Base-by-base conservation (phyloP, 2,797 vertebrate species). In the Clamator glandarius region DNA sequence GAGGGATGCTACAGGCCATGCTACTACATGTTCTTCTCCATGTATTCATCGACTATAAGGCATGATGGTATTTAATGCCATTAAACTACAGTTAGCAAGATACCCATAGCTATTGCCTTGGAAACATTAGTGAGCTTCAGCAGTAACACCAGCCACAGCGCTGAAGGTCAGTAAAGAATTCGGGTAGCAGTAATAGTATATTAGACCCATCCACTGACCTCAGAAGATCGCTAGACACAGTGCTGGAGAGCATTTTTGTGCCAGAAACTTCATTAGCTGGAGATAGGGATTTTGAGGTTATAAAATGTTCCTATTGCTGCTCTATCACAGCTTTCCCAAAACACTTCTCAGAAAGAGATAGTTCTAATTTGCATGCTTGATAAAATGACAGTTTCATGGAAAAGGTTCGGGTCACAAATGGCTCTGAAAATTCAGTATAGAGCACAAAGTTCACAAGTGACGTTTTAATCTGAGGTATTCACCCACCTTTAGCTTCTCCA, bases 221-320 rank as follows among this genome's bases (percentile, higher is more conserved):
- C 36, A 50, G 33, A 66, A 33, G 29, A 77, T 3, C 55, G n/a
- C n/a, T 54, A 86, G 36, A 50, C 24, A 9, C 19, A 21, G 21
- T 39, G 61, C 13, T 70, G 63, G 80, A 70, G 4, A 74, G 31
- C 19, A 18, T 25, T 64, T 91, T 80, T 58, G 15, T 31, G 28
- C 63, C 58, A 90, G 52, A 79, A 77, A 63, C 36, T 18, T 90
- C 39, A 57, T 68, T 46, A 74, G 31, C 12, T 62, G 28, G 29
- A 86, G 59, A 66, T 19, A 15, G 91, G 25, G 26, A 59, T 81
- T 90, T 39, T 89, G 88, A 86, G n/a, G 19, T 31, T 64, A 63
- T 72, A 82, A 89, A 84, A 70, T 35, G 5, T 42, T 94, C 24
- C 29, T 58, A 12, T n/a, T 66, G 54, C 57, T 90, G 52, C 54